Base-by-base conservation (phyloP, 92 coral and sea anemone genomes). In the Epizoanthus stellaris region DNA sequence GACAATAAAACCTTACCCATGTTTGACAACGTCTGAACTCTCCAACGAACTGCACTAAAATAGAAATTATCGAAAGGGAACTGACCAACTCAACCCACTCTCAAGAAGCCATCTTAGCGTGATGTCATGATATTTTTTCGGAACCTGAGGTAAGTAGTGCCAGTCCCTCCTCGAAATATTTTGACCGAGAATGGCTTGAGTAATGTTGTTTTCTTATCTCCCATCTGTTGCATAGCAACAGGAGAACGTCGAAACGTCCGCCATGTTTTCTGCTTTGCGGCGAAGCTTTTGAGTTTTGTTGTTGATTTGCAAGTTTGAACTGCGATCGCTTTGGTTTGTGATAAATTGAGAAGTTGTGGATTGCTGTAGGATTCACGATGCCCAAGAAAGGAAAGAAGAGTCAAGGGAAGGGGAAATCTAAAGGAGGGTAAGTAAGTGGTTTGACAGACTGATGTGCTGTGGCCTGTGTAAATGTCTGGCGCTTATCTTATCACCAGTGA, bases 341-440 rank as follows among this genome's bases (percentile, higher is more conserved):
- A 38, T 67, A 67, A 67, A 67, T 38, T 36, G 49, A 67, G 49
- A 13, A 38, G 73, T 10, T 17, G 56, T 7, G 49, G 21, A 17
- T 43, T 43, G 20, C 21, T 14, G 20, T 10, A 16, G 15, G 25
- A 77, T 39, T 14, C 14, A 62, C 25, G 45, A 79, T 95, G 99
- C 99, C 99, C 4, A 97, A 95, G 91, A 97, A 97, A 91, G 94
- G 86, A 0, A 95, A 95, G 92, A 95, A 95, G 86, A 93, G 92
- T 15, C 92, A 95, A 77, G 93, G 85, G 70, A 70, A 79, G 62
- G 89, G 93, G 36, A 90, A 97, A 90, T 93, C 80, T 67, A 87
- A 94, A 82, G 91, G 96, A 87, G 94, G 94, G 98, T 95, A 86
- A 77, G 98, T 95, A 86, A 77, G 93, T 91, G 56, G 56, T 52